Evolutionary conservation across 2,113 vertebrate genomes (phyloP).

Genomic region (Syrmaticus mikado): DNA sequence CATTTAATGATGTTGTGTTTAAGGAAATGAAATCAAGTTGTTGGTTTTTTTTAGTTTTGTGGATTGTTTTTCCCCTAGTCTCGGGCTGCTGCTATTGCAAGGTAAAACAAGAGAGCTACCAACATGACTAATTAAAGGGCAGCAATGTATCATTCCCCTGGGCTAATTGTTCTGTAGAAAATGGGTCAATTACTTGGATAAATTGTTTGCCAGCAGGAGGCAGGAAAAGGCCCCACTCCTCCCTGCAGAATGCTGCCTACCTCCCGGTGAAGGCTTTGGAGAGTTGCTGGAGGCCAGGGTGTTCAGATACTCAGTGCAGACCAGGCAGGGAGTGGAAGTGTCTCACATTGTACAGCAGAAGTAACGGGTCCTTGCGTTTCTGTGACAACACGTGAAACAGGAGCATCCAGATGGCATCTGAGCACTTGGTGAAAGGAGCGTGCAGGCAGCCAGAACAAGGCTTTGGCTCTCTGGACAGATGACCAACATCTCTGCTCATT

Average conservation of each 20-base stretch:
- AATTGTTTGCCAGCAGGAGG: constrained; percentile 32
- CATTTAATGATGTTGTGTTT: background rate
- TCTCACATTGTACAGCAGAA: background rate
- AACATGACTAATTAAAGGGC: constrained; percentile 50
- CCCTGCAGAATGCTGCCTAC: background rate
- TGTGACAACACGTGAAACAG: background rate
- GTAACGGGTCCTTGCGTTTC: background rate
- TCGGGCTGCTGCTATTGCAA: background rate
- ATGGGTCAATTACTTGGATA: constrained; percentile 40
- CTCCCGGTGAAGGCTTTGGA: background rate
- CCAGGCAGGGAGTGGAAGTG: background rate
- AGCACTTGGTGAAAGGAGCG: background rate
- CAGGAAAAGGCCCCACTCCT: background rate
- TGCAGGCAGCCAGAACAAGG: background rate
- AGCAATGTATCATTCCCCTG: background rate
- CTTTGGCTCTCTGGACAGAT: constrained; percentile 26
- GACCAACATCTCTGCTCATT: constrained; percentile 25
- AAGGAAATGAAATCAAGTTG: constrained; percentile 13
- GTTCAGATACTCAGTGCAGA: background rate
- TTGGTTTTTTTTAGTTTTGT: background rate
- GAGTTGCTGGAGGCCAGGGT: too few species aligned
- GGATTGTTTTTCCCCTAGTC: background rate
- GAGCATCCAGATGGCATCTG: background rate
- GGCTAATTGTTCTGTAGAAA: constrained; percentile 53
- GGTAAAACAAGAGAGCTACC: constrained; percentile 4